Conservation (phyloP, 2,797 vertebrate species). For the Halcyon chelicuti region DNA sequence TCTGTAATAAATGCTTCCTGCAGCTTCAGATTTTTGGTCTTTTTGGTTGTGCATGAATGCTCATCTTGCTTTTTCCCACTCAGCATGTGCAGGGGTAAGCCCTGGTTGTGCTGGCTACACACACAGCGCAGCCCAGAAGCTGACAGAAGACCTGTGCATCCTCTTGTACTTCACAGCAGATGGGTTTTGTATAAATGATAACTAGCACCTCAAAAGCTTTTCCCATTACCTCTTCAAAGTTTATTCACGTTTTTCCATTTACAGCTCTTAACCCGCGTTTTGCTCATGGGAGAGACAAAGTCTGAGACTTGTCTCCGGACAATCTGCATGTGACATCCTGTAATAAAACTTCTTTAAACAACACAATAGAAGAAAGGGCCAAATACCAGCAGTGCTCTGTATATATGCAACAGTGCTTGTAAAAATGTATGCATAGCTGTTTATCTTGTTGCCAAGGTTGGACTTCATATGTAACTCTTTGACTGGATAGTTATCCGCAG, state of each 20-base stretch:
- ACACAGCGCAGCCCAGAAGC: neutral
- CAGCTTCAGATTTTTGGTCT: neutral
- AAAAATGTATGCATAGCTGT: neutral
- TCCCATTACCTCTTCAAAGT: neutral
- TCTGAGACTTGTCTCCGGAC: neutral
- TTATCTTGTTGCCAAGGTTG: neutral
- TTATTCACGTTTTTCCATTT: neutral
- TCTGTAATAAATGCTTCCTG: neutral
- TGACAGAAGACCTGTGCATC: neutral
- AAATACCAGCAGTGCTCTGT: neutral
- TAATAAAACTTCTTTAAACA: slow-evolving; percentile 45
- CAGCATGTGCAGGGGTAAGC: fast-evolving
- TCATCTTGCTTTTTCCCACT: neutral
- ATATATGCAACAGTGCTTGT: neutral
- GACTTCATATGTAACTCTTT: neutral
- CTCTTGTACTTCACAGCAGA: neutral
- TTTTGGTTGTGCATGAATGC: fast-evolving
- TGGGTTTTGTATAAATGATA: neutral
- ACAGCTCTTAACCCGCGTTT: neutral
- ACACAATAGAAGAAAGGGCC: neutral
- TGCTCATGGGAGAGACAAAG: neutral
- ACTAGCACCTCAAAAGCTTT: neutral
- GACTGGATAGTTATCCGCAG: neutral
- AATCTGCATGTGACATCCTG: neutral
- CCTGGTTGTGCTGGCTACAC: fast-evolving